phyloP scores from a whole-genome alignment of 2,797 vertebrate genomes.

The Lutjanus campechanus region DNA sequence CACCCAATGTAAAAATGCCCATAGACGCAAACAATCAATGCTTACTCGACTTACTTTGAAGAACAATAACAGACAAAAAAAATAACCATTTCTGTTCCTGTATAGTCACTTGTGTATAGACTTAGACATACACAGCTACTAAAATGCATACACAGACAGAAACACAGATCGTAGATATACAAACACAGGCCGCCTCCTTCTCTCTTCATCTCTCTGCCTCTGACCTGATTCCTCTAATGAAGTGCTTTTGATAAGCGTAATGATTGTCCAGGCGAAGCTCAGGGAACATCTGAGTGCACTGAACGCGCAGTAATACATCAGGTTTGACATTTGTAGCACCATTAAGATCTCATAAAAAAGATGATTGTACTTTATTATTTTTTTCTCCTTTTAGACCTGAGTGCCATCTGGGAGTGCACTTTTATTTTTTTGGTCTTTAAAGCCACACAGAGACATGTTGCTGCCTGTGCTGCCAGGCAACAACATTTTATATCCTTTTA shows the following conservation, averaged over 20 bases:
- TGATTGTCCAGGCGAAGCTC: conserved; percentile 65
- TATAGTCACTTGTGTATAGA: not conserved
- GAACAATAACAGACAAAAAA: not conserved
- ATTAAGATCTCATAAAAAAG: conserved; percentile 75
- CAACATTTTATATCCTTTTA: conserved; percentile 36
- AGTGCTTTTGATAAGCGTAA: conserved; percentile 70
- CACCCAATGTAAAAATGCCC: not conserved
- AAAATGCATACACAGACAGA: conserved; percentile 29
- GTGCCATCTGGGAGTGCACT: conserved; percentile 55
- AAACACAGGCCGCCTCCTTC: not conserved
- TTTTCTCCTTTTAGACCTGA: conserved; percentile 52
- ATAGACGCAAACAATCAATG: not conserved
- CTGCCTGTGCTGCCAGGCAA: conserved; percentile 55
- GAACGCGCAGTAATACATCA: conserved; percentile 68
- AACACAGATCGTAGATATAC: conserved; percentile 9
- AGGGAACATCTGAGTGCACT: conserved; percentile 56
- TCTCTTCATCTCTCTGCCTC: conserved; percentile 25
- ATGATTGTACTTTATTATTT: conserved; percentile 62
- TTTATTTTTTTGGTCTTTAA: conserved; percentile 33
- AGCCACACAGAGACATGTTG: conserved; percentile 24
- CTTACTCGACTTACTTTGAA: not conserved
- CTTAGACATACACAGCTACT: not conserved
- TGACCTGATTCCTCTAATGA: conserved; percentile 78
- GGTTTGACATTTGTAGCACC: conserved; percentile 70
- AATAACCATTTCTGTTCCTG: not conserved